Base-by-base conservation (phyloP, 1,140 invertebrate species). In the Lucilia sericata region DNA sequence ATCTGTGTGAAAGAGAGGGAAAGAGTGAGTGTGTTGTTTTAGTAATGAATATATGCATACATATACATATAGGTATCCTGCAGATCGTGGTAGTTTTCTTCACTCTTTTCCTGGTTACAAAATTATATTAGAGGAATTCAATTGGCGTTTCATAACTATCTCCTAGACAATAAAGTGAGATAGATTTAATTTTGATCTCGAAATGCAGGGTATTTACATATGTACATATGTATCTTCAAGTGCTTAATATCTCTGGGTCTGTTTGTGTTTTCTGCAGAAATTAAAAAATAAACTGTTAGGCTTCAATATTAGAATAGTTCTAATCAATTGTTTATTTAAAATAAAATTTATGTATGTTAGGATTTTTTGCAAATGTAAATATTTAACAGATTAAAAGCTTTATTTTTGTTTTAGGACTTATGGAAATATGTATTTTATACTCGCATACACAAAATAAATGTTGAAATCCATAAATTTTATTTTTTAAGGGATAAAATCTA, bases 271-370 rank as follows among this genome's bases (percentile, higher is more conserved):
- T 60, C n/a, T 60, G 13, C 13, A 5, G 14, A 60, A 60, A 30
- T 30, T 3, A 30, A 30, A 70, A 21, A 70, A 70, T 70, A 70
- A 30, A 30, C 25, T 30, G 25, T 70, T 70, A 25, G 7, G 65
- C 2, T 10, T n/a, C 65, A 70, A 70, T 70, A 70, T 70, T 70
- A 12, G 19, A 70, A 70, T 70, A 70, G 65, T 70, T 55, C n/a
- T 70, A 70, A 70, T 70, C 65, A 70, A 70, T 70, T 70, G 65
- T 70, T 70, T 70, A 70, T 70, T 70, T 70, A 70, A 70, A 70
- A 70, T 70, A 70, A 70, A 70, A 70, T 70, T 21, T 7, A 70
- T 70, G 19, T 2, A 21, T 70, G 65, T 21, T 21, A 70, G 60
- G 5, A 70, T 25, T 21, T 70, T 60, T 70, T 70, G 65, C 65